These are phyloP conservation scores for Caradrina kadenii DNA, from an alignment of 2,888 invertebrate species.

Conservation along the genomic window DNA sequence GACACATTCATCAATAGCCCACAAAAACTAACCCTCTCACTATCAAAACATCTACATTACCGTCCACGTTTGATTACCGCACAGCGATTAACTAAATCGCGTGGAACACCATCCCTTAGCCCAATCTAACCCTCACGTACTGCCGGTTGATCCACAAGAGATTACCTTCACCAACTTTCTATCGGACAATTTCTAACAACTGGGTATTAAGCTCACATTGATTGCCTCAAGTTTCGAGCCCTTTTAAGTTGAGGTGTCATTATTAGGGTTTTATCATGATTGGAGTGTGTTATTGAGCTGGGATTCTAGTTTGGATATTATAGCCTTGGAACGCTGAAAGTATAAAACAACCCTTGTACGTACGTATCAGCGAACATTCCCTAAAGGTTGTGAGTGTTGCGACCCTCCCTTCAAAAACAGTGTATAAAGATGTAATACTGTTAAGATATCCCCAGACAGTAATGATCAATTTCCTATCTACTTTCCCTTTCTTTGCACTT, in stretches of 20 bases:
- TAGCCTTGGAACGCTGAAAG: background rate
- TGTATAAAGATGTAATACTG: constrained; percentile 19
- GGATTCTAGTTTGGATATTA: constrained; percentile 7
- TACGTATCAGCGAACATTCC: background rate
- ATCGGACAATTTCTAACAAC: constrained; percentile 72
- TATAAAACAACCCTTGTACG: background rate
- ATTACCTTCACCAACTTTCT: constrained; percentile 72
- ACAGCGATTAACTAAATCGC: constrained; percentile 79
- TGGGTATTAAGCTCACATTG: constrained; percentile 68
- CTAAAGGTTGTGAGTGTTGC: background rate
- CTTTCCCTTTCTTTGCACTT: constrained; percentile 40
- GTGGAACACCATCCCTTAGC: constrained; percentile 69
- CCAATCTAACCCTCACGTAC: constrained; percentile 76
- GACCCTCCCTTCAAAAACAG: constrained; percentile 9
- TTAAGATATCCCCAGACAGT: constrained; percentile 43
- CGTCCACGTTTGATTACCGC: constrained; percentile 72
- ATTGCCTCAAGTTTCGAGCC: constrained; percentile 70
- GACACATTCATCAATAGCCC: background rate
- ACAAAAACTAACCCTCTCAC: background rate
- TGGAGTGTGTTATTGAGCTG: constrained; percentile 39
- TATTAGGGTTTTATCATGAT: constrained; percentile 65
- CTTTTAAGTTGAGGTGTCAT: constrained; percentile 71
- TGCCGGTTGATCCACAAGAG: constrained; percentile 70
- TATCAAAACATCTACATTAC: constrained; percentile 56
- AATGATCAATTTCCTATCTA: constrained; percentile 44